Evolutionary conservation across 1,140 invertebrate species (phyloP).

Genomic region (Leptinotarsa defecta): DNA sequence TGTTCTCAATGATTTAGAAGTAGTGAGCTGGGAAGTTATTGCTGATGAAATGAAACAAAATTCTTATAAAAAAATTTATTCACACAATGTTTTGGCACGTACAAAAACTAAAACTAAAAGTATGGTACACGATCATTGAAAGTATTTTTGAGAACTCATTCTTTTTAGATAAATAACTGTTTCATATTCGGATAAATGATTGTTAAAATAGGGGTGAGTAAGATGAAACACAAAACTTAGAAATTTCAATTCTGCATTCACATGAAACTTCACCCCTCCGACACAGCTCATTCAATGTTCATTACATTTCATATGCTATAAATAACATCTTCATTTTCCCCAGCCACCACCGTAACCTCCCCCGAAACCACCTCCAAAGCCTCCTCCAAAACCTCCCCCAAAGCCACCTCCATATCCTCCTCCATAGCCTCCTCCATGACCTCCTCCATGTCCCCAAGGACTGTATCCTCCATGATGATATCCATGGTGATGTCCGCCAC

Average conservation of each 20-base stretch:
- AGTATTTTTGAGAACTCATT: too few relatives aligned
- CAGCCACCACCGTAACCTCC: background rate
- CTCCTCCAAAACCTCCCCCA: background rate
- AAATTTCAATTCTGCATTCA: background rate
- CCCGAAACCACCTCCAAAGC: background rate
- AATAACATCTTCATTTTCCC: background rate
- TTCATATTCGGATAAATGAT: too few relatives aligned
- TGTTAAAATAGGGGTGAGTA: too few relatives aligned
- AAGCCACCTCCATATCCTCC: background rate
- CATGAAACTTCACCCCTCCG: background rate
- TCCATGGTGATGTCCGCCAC: background rate
- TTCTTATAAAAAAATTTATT: too few relatives aligned
- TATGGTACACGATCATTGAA: too few relatives aligned
- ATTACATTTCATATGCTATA: background rate
- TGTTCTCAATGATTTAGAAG: too few relatives aligned
- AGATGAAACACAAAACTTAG: too few relatives aligned
- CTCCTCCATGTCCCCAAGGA: slow-evolving; percentile 7
- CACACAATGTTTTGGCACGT: too few relatives aligned
- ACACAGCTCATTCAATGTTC: background rate
- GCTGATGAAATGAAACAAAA: too few relatives aligned
- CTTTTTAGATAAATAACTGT: too few relatives aligned
- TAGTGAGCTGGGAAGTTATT: too few relatives aligned
- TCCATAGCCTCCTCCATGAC: background rate
- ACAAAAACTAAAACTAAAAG: too few relatives aligned
- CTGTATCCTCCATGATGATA: background rate